Conservation (phyloP, 2,113 vertebrate genomes). For the human (Homo sapiens) region GRCh38 chr22:41897001-41897500, state of each 20-base stretch:
- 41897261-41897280: neutral
- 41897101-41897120: conserved; percentile 86
- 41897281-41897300: neutral
- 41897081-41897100: conserved; percentile 93
- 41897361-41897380: neutral
- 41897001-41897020: neutral
- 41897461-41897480: neutral
- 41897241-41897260: neutral
- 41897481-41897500: neutral
- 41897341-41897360: neutral
- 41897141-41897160: conserved; percentile 82
- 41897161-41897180: conserved; percentile 76
- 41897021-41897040: neutral
- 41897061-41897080: conserved; percentile 92
- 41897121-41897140: conserved; percentile 81
- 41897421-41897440: neutral
- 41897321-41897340: neutral
- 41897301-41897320: neutral
- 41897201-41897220: neutral
- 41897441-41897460: neutral
- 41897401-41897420: neutral
- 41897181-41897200: neutral
- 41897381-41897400: neutral
- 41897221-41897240: neutral
- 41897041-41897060: conserved; percentile 91